A percentile compares a stretch with the other conserved stretches of the same genome.
Evolutionary conservation across 2,797 vertebrate species (phyloP).

Genomic region (Streptopelia turtur): DNA sequence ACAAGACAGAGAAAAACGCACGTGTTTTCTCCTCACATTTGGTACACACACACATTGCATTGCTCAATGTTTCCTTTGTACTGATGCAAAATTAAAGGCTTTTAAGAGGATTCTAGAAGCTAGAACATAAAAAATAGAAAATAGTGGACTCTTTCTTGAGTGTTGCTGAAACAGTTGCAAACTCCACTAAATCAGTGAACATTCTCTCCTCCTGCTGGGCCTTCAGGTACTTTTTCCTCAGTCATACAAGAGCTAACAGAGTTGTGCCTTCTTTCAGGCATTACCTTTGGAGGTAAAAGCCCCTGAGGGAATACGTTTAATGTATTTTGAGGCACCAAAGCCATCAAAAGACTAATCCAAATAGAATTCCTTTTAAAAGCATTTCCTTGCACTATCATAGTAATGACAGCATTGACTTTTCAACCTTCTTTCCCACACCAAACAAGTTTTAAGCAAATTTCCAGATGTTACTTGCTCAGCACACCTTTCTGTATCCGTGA

Average conservation of each 20-base stretch:
- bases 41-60: accelerated
- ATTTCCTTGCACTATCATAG: background rate
- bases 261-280: background rate
- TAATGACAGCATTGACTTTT: background rate
- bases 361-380: background rate
- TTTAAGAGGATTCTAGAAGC: background rate
- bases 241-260: background rate
- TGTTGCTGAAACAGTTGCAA: background rate
- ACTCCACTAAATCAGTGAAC: background rate
- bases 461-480: background rate
- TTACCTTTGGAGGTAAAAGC: background rate
- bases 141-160: background rate
- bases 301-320: background rate
- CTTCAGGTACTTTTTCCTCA: background rate
- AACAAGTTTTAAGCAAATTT: background rate
- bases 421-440: background rate
- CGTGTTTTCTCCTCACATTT: background rate
- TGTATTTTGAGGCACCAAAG: background rate
- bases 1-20: background rate
- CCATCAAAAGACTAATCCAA: background rate
- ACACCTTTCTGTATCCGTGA: background rate
- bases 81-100: background rate
- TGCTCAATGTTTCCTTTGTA: background rate
- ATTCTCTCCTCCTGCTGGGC: background rate
- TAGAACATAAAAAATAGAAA: background rate